These are phyloP conservation scores for Psophia crepitans DNA, from an alignment of 2,113 vertebrate species.

Conservation along the genomic window DNA sequence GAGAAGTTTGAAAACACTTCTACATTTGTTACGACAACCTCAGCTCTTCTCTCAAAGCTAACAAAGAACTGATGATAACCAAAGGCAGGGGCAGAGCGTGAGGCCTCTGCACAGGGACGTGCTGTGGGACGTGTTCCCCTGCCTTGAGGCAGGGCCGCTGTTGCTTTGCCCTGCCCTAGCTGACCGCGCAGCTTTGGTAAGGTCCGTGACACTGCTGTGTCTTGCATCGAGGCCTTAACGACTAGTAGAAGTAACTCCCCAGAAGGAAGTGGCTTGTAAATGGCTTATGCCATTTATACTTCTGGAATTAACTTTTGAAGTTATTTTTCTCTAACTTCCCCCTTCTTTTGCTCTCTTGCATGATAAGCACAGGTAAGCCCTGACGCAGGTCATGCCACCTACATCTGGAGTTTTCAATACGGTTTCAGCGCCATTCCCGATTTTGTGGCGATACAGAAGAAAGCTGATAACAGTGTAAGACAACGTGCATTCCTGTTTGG, in stretches of 20 bases:
- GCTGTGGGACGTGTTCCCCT: not conserved
- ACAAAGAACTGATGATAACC: not conserved
- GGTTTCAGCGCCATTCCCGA: not conserved
- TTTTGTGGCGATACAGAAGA: not conserved
- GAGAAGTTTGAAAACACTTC: not conserved
- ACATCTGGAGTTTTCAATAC: not conserved
- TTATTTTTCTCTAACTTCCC: not conserved
- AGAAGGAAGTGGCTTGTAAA: not conserved
- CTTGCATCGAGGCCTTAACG: not conserved
- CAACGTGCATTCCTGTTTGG: not conserved
- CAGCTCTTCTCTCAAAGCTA: not conserved
- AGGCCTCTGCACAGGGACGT: rapidly evolving
- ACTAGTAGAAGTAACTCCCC: not conserved
- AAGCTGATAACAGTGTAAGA: not conserved
- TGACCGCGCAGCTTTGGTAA: not conserved
- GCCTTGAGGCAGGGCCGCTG: not conserved
- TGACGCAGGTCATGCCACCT: not conserved
- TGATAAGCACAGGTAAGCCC: not conserved
- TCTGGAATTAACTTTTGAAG: not conserved
- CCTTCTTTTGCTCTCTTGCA: rapidly evolving
- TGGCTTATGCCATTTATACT: not conserved
- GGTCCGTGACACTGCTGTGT: not conserved
- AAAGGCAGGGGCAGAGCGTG: not conserved
- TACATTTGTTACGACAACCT: not conserved
- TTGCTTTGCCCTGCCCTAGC: not conserved